These are phyloP conservation scores for Caracal caracal DNA, from an alignment of 2,113 vertebrate genomes.

Conservation along the genomic window DNA sequence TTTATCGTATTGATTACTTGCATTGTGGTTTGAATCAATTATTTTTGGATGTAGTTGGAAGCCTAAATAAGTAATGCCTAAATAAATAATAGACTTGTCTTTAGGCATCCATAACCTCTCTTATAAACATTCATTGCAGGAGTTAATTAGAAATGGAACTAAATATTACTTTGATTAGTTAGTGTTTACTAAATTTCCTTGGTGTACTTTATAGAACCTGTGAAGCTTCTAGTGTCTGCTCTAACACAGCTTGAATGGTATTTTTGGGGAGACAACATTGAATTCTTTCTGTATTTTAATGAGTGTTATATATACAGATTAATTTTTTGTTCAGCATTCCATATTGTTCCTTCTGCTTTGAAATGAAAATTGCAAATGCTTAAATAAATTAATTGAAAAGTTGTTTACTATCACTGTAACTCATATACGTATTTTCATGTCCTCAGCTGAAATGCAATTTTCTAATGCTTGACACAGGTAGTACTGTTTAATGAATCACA, in stretches of 20 bases:
- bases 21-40: slow-evolving; percentile 66
- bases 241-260: slow-evolving; percentile 16
- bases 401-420: slow-evolving; percentile 61
- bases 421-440: slow-evolving; percentile 54
- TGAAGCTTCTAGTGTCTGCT: slow-evolving; percentile 3
- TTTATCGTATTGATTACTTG: slow-evolving; percentile 71
- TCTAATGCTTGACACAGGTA: slow-evolving; percentile 49
- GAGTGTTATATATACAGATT: slow-evolving; percentile 45
- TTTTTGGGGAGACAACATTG: slow-evolving; percentile 17
- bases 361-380: slow-evolving; percentile 68
- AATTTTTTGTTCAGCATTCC: slow-evolving; percentile 54
- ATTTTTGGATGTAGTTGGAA: slow-evolving; percentile 53
- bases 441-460: slow-evolving; percentile 70
- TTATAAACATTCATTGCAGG: slow-evolving; percentile 53
- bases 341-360: slow-evolving; percentile 61
- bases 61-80: slow-evolving; percentile 72
- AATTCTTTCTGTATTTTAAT: slow-evolving; percentile 65
- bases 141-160: slow-evolving; percentile 71
- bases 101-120: slow-evolving; percentile 54
- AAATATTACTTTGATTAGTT: slow-evolving; percentile 78
- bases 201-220: slow-evolving; percentile 29
- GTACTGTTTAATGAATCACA: slow-evolving; percentile 65
- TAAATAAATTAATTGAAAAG: slow-evolving; percentile 75
- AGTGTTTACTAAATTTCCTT: slow-evolving; percentile 56
- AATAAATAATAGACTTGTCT: slow-evolving; percentile 75